Evolutionary conservation across 2,797 vertebrate species (phyloP).

Genomic region (Limnodromus scolopaceus): DNA sequence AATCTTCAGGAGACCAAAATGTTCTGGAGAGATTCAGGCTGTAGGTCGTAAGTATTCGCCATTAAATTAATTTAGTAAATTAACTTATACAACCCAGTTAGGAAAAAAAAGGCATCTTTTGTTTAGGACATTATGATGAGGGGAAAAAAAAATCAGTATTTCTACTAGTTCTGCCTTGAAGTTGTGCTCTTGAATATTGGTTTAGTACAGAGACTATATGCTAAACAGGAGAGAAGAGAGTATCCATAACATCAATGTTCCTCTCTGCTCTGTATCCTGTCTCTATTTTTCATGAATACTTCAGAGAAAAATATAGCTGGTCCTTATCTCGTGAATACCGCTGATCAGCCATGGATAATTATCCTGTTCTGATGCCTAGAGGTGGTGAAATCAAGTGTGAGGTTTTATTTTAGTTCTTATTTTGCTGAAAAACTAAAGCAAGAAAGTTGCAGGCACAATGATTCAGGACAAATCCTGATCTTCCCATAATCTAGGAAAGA

Average conservation of each 20-base stretch:
- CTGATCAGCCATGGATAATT: not conserved
- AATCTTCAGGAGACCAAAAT: not conserved
- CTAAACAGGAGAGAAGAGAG: not conserved
- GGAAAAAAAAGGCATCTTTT: not conserved
- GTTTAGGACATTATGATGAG: not conserved
- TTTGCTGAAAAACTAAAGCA: not conserved
- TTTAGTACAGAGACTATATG: not conserved
- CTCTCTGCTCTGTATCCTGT: not conserved
- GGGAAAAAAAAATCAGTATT: not conserved
- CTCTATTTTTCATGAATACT: not conserved
- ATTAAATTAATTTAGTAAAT: not conserved
- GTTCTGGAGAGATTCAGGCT: not conserved
- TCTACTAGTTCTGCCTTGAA: not conserved
- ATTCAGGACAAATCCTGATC: not conserved
- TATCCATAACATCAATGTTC: not conserved
- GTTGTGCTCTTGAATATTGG: not conserved
- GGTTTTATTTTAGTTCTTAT: not conserved
- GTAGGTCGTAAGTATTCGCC: not conserved
- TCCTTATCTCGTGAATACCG: not conserved
- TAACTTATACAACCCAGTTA: not conserved
- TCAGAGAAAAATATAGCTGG: not conserved
- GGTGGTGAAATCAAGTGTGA: not conserved
- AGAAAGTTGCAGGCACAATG: not conserved
- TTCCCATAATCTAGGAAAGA: not conserved
- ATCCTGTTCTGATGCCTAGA: not conserved